Evolutionary conservation across 1,140 invertebrate genomes (phyloP).

Genomic region (Brachionus rotundiformis): DNA sequence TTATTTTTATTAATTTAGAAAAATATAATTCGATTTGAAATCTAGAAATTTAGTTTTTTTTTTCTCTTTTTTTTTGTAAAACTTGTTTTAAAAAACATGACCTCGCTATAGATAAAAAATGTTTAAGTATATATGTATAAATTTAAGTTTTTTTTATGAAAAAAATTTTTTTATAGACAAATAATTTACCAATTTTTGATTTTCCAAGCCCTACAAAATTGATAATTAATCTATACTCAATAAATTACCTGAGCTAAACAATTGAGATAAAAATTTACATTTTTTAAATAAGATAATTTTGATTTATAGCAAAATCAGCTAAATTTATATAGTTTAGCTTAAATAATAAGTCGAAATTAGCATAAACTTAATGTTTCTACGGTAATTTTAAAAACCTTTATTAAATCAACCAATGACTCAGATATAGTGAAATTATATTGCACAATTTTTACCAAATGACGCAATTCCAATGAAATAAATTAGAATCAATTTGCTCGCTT

Average conservation of each 20-base stretch:
- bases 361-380: constrained; percentile 4
- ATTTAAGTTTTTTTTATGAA: background rate
- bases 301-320: too few relatives aligned
- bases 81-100: background rate
- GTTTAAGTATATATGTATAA: background rate
- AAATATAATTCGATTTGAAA: too few relatives aligned
- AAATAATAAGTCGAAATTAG: background rate
- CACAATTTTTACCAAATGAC: background rate
- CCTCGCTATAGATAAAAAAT: background rate
- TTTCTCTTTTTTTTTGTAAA: background rate
- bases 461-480: too few relatives aligned
- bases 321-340: too few relatives aligned
- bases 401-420: too few relatives aligned
- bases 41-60: background rate
- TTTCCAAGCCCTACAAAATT: too few relatives aligned
- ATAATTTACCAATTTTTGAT: too few relatives aligned
- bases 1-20: too few relatives aligned
- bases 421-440: background rate
- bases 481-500: too few relatives aligned
- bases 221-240: background rate
- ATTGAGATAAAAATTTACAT: too few relatives aligned
- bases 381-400: background rate
- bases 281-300: too few relatives aligned
- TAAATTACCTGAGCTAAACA: too few relatives aligned
- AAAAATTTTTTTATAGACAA: background rate